Evolutionary conservation across 2,797 vertebrate species (phyloP), one percentile per base, ranked within the genome.

Genomic region (Helarctos malayanus): DNA sequence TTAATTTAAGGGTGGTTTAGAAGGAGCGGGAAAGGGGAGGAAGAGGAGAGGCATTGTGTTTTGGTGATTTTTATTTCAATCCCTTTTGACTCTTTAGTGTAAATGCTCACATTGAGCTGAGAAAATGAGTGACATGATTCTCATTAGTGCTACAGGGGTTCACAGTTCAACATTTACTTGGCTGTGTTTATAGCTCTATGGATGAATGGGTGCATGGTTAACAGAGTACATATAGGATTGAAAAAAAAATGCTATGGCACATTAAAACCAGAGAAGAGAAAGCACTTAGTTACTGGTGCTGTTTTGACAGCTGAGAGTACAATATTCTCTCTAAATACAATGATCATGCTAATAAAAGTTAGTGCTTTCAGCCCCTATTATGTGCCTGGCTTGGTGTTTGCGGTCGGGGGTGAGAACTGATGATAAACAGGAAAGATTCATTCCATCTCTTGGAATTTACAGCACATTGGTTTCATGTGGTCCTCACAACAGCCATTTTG

Each of bases 21-120:
- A 97, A 93, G 2, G 15, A 97, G 0, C 54, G 18, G 1, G 27
- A 35, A 23, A 68, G 32, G 14, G 93, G 93, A 95, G 83, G 90
- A 59, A 79, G 52, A 59, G 5, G 4, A 27, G 45, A 76, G 47
- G 29, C 12, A 35, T 63, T 85, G 91, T 89, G 69, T 52, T 82
- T 49, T 25, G 0, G 45, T 45, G 47, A 76, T 92, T 95, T 93
- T 38, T 35, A 14, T 96, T 96, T 61, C 71, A 93, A 63, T 88
- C n/a, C 21, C 87, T 56, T 88, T 84, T 83, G 71, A 75, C 49
- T 45, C 14, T 83, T 76, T 47, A 57, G 56, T 68, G 21, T 79
- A 94, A 49, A 7, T 91, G 29, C 93, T 96, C 82, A 94, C 6
- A 13, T n/a, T 93, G 92, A 81, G 63, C n/a, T 63, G 71, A 96